These are phyloP conservation scores for Sminthurinus signatus DNA, from an alignment of 1,140 invertebrate species.

Conservation along the genomic window DNA sequence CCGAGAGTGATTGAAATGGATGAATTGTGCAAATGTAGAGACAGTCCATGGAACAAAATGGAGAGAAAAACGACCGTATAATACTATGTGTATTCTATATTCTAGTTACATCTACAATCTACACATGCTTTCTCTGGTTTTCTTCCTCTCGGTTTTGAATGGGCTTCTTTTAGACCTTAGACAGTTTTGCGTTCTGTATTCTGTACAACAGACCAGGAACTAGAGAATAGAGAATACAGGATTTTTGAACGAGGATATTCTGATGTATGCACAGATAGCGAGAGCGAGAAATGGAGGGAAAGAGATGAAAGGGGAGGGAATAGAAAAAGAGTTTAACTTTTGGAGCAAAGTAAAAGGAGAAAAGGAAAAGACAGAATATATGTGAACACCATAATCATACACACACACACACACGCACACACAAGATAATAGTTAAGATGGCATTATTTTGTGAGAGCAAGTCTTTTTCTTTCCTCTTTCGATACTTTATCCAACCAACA, in stretches of 20 bases:
- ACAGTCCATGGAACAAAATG: conserved; percentile 3
- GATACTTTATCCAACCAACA: conserved; percentile 5
- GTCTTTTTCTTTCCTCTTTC: no score
- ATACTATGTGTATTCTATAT: not conserved
- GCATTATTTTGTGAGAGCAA: conserved; percentile 10
- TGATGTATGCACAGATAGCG: no score
- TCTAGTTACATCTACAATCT: no score
- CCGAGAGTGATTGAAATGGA: conserved; percentile 30
- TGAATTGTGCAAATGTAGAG: conserved; percentile 26
- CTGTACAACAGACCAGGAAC: no score
- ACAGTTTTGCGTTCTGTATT: no score
- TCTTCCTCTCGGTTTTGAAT: no score
- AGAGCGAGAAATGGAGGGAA: not conserved
- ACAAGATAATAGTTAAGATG: not conserved
- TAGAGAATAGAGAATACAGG: no score
- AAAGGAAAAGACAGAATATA: not conserved
- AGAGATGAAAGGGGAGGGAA: not conserved
- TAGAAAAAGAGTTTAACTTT: not conserved
- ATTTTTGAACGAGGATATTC: no score
- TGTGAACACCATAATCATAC: no score
- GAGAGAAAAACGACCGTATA: not conserved
- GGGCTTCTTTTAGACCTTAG: no score
- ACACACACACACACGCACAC: no score
- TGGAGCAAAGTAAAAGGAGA: not conserved
- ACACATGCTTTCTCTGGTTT: no score